These are phyloP conservation scores for Stomatorhinus walkeri DNA, from an alignment of 2,797 vertebrate species.

Conservation along the genomic window DNA sequence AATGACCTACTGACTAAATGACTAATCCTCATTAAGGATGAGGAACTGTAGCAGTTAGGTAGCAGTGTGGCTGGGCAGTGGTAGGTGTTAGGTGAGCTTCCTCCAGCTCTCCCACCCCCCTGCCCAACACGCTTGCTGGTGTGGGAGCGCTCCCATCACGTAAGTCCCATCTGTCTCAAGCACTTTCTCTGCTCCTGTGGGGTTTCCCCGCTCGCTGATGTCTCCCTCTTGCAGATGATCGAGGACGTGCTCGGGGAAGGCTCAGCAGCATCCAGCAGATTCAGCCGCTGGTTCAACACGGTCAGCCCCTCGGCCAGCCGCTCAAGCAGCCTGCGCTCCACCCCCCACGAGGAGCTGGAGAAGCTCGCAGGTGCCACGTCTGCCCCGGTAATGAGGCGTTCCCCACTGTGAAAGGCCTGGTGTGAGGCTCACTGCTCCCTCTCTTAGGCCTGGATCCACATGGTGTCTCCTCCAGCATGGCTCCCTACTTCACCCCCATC, in stretches of 20 bases:
- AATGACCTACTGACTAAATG: not conserved
- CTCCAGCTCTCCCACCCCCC: not conserved
- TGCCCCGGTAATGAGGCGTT: not conserved
- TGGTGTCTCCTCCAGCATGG: conserved; percentile 70
- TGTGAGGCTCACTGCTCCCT: not conserved
- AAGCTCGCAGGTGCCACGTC: conserved; percentile 78
- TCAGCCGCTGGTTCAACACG: conserved; percentile 91
- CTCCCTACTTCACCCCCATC: conserved; percentile 92
- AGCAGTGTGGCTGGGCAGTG: not conserved
- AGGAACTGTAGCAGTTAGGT: not conserved
- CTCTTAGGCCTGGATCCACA: conserved; percentile 74
- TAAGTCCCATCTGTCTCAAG: conserved; percentile 50
- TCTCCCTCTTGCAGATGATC: conserved; percentile 74
- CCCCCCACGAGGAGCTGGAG: conserved; percentile 92
- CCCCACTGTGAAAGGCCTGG: not conserved
- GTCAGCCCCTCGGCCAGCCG: conserved; percentile 85
- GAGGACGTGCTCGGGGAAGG: conserved; percentile 94
- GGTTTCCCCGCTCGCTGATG: conserved; percentile 15
- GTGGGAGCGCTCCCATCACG: conserved; percentile 48
- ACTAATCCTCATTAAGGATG: not conserved
- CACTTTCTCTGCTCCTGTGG: conserved; percentile 25
- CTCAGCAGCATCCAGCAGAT: conserved; percentile 81
- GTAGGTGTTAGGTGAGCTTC: not conserved
- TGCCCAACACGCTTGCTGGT: conserved; percentile 44
- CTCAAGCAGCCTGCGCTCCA: conserved; percentile 91